These are phyloP conservation scores for Polypedilum pembai DNA, from an alignment of 1,140 invertebrate genomes.

Conservation along the genomic window DNA sequence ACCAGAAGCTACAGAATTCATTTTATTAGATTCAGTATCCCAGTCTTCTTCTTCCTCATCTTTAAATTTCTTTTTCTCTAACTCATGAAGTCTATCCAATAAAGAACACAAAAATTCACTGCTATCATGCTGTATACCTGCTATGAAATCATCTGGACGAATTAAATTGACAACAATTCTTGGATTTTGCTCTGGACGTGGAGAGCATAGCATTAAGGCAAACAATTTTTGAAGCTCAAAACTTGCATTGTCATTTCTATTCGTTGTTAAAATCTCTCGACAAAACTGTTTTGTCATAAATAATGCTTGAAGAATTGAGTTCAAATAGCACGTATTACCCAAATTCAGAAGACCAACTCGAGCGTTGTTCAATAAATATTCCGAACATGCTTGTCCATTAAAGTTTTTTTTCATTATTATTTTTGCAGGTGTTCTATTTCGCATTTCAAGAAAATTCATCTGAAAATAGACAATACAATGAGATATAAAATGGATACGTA, in stretches of 20 bases:
- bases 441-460: not conserved
- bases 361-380: slow-evolving; percentile 35
- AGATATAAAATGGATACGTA: not conserved
- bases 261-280: slow-evolving; percentile 49
- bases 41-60: slow-evolving; percentile 1
- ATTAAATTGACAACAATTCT: slow-evolving; percentile 57
- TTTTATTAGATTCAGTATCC: not conserved
- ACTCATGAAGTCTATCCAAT: slow-evolving; percentile 62
- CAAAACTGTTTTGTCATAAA: slow-evolving; percentile 69
- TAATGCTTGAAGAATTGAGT: slow-evolving; percentile 73
- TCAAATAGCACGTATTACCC: slow-evolving; percentile 84
- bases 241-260: slow-evolving; percentile 49
- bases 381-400: not conserved
- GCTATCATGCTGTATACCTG: slow-evolving; percentile 75
- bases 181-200: slow-evolving; percentile 57
- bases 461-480: not conserved
- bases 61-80: slow-evolving; percentile 46
- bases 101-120: slow-evolving; percentile 78
- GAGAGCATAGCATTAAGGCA: slow-evolving; percentile 62
- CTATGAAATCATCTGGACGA: slow-evolving; percentile 65
- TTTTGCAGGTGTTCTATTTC: not conserved
- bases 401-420: not conserved
- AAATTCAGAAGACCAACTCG: slow-evolving; percentile 74
- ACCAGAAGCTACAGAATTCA: not conserved
- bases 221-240: slow-evolving; percentile 65